Evolutionary conservation across 2,797 vertebrate species (phyloP), one percentile per base, ranked within the genome.

Genomic region (Merluccius polli): DNA sequence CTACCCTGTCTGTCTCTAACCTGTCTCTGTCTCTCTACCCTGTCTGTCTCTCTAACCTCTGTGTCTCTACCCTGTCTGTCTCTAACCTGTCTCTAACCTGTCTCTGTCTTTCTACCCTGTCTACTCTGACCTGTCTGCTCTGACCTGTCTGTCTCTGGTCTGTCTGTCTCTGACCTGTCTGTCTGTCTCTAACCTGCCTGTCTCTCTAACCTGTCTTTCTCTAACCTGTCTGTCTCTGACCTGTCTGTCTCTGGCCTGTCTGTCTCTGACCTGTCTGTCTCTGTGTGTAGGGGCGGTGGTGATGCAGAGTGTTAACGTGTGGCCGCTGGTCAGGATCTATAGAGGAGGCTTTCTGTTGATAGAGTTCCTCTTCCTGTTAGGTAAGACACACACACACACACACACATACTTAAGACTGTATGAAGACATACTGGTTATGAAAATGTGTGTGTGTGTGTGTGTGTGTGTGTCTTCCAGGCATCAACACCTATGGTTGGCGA

Each of bases 401-500:
- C 24, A 70, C 4, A 71, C 52, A 72, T 33, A 18, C 74, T n/a
- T n/a, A n/a, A n/a, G n/a, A n/a, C n/a, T n/a, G n/a, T n/a, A n/a
- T n/a, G n/a, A n/a, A n/a, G n/a, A 71, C 52, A 72, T 33, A 18
- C 74, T n/a, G n/a, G n/a, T n/a, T n/a, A n/a, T n/a, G 36, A 9
- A 11, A 9, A 11, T 38, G 36, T 38, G 0, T 44, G 41, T 18
- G 2, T 18, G 2, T 15, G 16, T 16, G 48, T 52, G 48, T 52
- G n/a, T 63, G n/a, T 24, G n/a, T 63, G 9, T 27, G 52, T 63
- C 9, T 63, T 63, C 52, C 74, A 92, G 91, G 98, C 81, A 99
- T 99, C 93, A 99, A 99, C 93, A 99, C 98, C 0, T 99, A 99
- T 0, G 98, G 98, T 83, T 99, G 98, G 98, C 95, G 98, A 85